phyloP scores from a whole-genome alignment of 1,140 invertebrate genomes.

The Drosophila ohnishii region DNA sequence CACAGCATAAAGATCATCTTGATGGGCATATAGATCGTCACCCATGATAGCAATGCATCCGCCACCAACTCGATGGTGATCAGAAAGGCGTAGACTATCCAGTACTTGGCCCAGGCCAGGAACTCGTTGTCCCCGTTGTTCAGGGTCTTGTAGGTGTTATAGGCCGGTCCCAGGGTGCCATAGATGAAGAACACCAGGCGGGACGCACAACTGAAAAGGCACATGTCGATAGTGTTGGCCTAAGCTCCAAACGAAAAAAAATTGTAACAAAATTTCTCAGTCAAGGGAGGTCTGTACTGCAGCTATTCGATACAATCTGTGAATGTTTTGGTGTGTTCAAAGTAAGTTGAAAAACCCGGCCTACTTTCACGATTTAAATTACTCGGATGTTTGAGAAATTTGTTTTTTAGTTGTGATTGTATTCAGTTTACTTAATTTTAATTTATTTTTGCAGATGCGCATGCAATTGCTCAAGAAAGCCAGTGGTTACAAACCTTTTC shows the following conservation, averaged over 20 bases:
- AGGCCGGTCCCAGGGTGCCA: slow-evolving; percentile 55
- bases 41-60: slow-evolving; percentile 51
- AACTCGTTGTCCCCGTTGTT: slow-evolving; percentile 22
- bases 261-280: not conserved
- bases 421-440: not conserved
- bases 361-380: not conserved
- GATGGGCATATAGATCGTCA: slow-evolving; percentile 51
- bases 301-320: not conserved
- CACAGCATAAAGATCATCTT: slow-evolving; percentile 56
- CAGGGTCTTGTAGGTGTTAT: slow-evolving; percentile 48
- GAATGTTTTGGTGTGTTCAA: not conserved
- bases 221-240: slow-evolving; percentile 23
- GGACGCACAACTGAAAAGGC: slow-evolving; percentile 29
- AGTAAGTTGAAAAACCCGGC: slow-evolving; percentile 1
- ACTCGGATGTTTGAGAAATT: not conserved
- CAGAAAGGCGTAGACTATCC: slow-evolving; percentile 57
- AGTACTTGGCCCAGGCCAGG: slow-evolving; percentile 57
- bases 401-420: not conserved
- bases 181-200: slow-evolving; percentile 49
- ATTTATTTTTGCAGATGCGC: slow-evolving; percentile 52
- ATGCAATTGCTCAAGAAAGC: slow-evolving; percentile 68
- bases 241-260: not conserved
- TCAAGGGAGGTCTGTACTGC: not conserved
- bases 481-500: slow-evolving; percentile 71
- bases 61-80: slow-evolving; percentile 43